Conservation (phyloP, 37 sponge, comb jelly and placozoan species). For the Haliclona indistincta region DNA sequence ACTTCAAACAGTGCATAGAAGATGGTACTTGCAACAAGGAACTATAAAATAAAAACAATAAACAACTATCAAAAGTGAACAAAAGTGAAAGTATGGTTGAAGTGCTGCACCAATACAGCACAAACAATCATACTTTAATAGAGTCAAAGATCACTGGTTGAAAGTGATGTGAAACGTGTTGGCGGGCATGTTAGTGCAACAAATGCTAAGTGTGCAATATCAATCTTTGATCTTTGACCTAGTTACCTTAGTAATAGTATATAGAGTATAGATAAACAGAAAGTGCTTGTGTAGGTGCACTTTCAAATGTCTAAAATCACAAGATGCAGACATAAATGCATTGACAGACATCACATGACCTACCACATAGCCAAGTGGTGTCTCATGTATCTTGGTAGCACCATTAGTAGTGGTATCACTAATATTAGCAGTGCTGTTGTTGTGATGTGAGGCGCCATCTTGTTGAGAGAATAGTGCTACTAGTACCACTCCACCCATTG, state of each 20-base stretch:
- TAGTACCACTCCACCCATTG: conserved; percentile 25
- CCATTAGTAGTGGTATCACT: neutral
- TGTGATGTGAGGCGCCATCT: neutral
- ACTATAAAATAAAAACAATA: conserved; percentile 39
- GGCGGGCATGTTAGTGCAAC: too few species aligned
- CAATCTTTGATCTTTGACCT: too few species aligned
- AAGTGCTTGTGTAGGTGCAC: too few species aligned
- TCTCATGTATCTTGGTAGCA: neutral
- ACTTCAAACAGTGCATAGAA: conserved; percentile 60
- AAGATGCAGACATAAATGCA: neutral
- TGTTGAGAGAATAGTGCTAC: conserved; percentile 19
- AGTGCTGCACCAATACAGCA: too few species aligned
- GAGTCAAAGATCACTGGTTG: too few species aligned
- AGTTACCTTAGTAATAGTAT: too few species aligned
- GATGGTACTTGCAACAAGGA: conserved; percentile 21
- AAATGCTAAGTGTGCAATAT: too few species aligned
- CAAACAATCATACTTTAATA: too few species aligned
- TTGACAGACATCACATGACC: conserved; percentile 3
- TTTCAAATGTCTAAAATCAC: too few species aligned
- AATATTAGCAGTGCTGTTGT: neutral
- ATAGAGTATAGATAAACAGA: too few species aligned
- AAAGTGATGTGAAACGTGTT: too few species aligned
- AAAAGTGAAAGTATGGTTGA: neutral
- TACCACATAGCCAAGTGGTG: neutral
- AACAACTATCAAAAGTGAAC: too few species aligned